phyloP scores from a whole-genome alignment of 1,140 invertebrate species.

The Anastrepha obliqua region DNA sequence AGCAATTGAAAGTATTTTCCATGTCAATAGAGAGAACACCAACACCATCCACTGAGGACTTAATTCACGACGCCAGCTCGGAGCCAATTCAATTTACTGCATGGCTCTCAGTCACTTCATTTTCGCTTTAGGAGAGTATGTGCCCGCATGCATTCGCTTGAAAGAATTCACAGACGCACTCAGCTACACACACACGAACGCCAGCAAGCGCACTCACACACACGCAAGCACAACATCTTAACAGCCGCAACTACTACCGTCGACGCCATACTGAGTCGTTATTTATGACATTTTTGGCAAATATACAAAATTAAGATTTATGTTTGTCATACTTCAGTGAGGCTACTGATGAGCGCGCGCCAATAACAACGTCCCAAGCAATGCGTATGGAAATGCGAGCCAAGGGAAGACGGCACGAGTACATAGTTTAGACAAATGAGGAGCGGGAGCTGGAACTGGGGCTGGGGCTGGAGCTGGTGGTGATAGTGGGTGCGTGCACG shows the following conservation, averaged over 20 bases:
- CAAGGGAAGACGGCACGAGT: not conserved
- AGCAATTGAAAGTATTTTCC: too few species aligned
- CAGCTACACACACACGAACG: not conserved
- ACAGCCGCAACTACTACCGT: not conserved
- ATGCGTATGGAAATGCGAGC: not conserved
- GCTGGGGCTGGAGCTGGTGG: not conserved
- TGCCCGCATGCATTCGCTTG: not conserved
- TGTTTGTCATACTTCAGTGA: constrained; percentile 40
- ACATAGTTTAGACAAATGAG: not conserved
- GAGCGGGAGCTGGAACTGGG: not conserved
- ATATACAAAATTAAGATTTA: constrained; percentile 54
- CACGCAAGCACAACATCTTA: not conserved
- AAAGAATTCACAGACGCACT: not conserved
- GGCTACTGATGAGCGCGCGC: not conserved
- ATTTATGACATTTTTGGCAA: constrained; percentile 55
- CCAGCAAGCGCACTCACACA: not conserved
- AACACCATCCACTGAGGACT: too few species aligned
- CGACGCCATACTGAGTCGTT: constrained; percentile 29
- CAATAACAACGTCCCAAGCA: not conserved
- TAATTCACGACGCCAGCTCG: too few species aligned
- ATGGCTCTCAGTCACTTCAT: too few species aligned
- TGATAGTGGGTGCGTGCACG: not conserved
- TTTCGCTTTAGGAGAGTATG: not conserved
- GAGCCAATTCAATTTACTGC: too few species aligned
- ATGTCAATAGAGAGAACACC: too few species aligned